Conservation (phyloP, 2,797 vertebrate species). For the Sphaeramia orbicularis region DNA sequence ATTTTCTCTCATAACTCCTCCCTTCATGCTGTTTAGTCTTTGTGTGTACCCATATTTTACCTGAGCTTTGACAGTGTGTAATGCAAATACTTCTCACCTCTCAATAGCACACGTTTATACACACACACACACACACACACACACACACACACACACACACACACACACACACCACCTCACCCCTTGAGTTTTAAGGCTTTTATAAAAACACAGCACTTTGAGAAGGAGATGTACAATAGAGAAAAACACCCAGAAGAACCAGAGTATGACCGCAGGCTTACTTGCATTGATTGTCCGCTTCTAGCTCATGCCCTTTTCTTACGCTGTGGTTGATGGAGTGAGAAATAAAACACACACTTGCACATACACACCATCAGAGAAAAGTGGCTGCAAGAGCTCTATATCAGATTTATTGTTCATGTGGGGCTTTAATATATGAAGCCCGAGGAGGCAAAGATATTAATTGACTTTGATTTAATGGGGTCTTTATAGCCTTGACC, state of each 20-base stretch:
- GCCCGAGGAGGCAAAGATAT: slow-evolving; percentile 47
- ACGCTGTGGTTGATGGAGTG: slow-evolving; percentile 48
- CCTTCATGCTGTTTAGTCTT: slow-evolving; percentile 30
- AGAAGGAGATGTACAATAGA: slow-evolving; percentile 48
- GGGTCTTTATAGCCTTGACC: slow-evolving; percentile 67
- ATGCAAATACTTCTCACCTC: slow-evolving; percentile 13
- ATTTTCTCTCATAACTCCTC: slow-evolving; percentile 24
- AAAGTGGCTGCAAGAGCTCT: slow-evolving; percentile 17
- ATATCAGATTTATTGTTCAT: slow-evolving; percentile 65
- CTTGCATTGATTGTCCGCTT: slow-evolving; percentile 44
- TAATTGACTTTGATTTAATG: slow-evolving; percentile 76
- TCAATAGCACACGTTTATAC: slow-evolving; percentile 21
- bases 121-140: too few species aligned
- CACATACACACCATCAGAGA: slow-evolving; percentile 36
- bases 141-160: too few species aligned
- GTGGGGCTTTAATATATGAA: slow-evolving; percentile 60
- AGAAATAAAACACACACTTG: slow-evolving; percentile 35
- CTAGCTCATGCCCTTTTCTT: slow-evolving; percentile 42
- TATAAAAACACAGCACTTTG: slow-evolving; percentile 51
- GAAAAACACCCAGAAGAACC: slow-evolving; percentile 28
- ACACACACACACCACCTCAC: slow-evolving; percentile 4
- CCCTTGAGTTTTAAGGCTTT: slow-evolving; percentile 48
- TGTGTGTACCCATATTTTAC: slow-evolving; percentile 23
- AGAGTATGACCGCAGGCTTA: slow-evolving; percentile 9
- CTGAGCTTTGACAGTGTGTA: slow-evolving; percentile 38